Base-by-base conservation (phyloP, 2,113 vertebrate species). In the Tichodroma muraria region DNA sequence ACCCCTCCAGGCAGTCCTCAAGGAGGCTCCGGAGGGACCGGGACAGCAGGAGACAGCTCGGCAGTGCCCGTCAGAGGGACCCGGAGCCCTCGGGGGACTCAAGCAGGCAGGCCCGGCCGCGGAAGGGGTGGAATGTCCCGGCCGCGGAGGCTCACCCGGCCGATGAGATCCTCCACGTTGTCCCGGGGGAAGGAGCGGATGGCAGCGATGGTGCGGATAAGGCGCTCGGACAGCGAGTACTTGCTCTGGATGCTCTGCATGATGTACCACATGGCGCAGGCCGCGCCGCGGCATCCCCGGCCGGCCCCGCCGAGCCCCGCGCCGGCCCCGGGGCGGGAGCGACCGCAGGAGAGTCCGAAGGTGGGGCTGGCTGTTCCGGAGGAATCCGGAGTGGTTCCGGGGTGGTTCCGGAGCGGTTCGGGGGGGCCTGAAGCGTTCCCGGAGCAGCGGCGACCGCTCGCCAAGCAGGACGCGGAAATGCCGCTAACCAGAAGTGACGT, bases 181-280 rank as follows among this genome's bases (percentile, higher is more conserved):
- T 99, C 99, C 31, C 99, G 98, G 2, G 99, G 99, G 93, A 99
- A 99, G 31, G 99, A 99, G 45, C 99, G 98, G 84, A 99, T 99
- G 97, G 99, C 99, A 70, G 99, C 99, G n/a, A 99, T 99, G 59
- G 99, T 99, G 80, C 99, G 98, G 96, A 99, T 99, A 42, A 99
- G 98, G 72, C 99, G 98, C 97, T 99, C 99, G 7, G 99, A 99
- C 96, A 99, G 97, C 28, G 99, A 99, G 95, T 99, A 99, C 97
- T 99, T 99, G 98, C 98, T 99, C 95, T 99, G 98, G 98, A 99
- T 98, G 97, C 98, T 99, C 98, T 99, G 98, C 99, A 99, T 99
- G 97, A 99, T 98, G 98, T 99, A 99, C 98, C 98, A 98, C 98
- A 98, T 98, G 91, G 95, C 97, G 97, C 96, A 96, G 89, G 88